Conservation (phyloP, 2,113 vertebrate species). For the Muntiacus muntjak region DNA sequence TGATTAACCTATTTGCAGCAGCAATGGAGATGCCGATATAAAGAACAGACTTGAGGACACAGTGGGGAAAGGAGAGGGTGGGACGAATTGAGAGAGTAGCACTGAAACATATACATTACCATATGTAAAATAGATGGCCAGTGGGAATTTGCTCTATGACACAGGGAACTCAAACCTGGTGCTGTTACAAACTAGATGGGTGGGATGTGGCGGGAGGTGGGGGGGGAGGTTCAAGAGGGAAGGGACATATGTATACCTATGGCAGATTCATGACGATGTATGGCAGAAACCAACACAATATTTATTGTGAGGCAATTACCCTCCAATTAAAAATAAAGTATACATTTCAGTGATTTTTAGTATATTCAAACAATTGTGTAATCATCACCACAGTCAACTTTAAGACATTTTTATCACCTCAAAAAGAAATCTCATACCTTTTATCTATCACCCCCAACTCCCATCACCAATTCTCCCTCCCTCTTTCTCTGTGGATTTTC, state of each 20-base stretch:
- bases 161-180: not conserved
- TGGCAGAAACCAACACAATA: not conserved
- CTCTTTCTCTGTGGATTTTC: not conserved
- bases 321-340: not conserved
- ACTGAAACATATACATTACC: fast-evolving
- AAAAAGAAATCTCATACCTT: not conserved
- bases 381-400: not conserved
- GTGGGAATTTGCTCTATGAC: not conserved
- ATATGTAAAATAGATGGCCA: not conserved
- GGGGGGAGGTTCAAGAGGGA: not conserved
- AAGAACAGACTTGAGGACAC: not conserved
- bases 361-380: not conserved
- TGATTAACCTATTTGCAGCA: not conserved
- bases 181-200: fast-evolving
- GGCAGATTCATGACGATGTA: not conserved
- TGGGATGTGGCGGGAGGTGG: fast-evolving
- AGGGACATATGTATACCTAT: not conserved
- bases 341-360: not conserved
- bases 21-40: not conserved
- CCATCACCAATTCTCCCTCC: too few species aligned
- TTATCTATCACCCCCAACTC: not conserved
- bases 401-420: not conserved
- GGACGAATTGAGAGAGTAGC: not conserved
- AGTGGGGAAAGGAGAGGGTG: not conserved
- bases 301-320: not conserved